Conservation (phyloP, 2,888 invertebrate genomes). For the Acanthoscelides obtectus region DNA sequence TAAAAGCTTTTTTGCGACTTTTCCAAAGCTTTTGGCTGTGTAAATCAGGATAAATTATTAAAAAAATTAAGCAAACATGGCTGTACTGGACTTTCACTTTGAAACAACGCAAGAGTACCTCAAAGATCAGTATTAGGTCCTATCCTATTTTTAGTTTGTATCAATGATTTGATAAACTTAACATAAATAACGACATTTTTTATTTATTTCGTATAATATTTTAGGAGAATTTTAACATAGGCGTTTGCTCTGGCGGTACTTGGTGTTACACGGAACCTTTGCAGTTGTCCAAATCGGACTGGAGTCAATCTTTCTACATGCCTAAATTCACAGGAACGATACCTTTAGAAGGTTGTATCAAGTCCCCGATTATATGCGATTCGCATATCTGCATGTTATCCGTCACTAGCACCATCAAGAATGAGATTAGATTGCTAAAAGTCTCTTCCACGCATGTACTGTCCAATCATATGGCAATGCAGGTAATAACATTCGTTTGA, state of each 20-base stretch:
- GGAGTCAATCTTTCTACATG: conserved; percentile 59
- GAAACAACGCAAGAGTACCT: no score
- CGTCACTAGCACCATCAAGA: conserved; percentile 59
- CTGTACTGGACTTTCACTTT: no score
- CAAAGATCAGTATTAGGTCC: no score
- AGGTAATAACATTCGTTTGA: no score
- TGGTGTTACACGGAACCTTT: conserved; percentile 51
- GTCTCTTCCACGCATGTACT: conserved; percentile 60
- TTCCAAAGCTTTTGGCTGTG: no score
- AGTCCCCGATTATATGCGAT: conserved; percentile 50
- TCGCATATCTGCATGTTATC: conserved; percentile 52
- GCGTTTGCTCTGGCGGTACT: conserved; percentile 51
- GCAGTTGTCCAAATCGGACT: conserved; percentile 56
- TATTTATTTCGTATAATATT: no score
- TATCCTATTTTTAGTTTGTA: no score
- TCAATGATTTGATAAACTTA: no score
- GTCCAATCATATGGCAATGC: conserved; percentile 55
- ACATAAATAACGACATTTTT: no score
- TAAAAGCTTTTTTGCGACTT: no score
- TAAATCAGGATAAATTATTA: no score
- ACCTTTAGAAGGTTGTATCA: conserved; percentile 55
- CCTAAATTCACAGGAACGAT: conserved; percentile 58
- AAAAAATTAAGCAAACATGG: no score
- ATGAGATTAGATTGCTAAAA: conserved; percentile 63
- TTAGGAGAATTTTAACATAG: conserved; percentile 55